Base-by-base conservation (phyloP, 1,140 invertebrate genomes). In the Euwallacea fornicatus region DNA sequence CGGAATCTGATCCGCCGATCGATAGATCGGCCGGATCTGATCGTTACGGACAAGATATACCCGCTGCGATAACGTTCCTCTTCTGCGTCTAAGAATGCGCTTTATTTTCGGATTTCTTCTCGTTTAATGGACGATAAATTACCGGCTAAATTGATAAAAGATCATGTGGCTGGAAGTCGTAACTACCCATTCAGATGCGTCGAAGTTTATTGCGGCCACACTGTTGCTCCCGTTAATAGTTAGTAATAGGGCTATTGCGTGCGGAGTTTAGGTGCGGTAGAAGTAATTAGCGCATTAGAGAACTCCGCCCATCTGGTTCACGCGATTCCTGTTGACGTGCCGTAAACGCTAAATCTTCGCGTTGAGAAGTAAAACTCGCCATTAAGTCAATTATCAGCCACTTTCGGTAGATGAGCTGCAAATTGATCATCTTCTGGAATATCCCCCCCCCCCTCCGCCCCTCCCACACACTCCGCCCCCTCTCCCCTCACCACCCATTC, bases 221-320 rank as follows among this genome's bases (percentile, higher is more conserved):
- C 46, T 50, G 46, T 50, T 50, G 46, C 46, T 50, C 46, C 46
- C 46, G 46, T 67, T 58, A 59, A 58, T 58, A 67, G 16, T 43
- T 13, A 59, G 66, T 67, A 67, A 67, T 67, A 67, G 66, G 44
- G 41, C 42, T 43, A 59, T 69, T 62, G 66, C 66, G 66, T 69
- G 66, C 46, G 11, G 42, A 43, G 54, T 58, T 55, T 54, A 60
- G 66, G 66, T 61, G 66, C 59, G 66, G 66, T 69, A 43, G 43
- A 61, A 44, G 65, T 58, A 69, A 69, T 69, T 69, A 69, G 58
- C 66, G 66, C 58, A 69, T 69, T 69, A 69, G 16, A 42, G 56
- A 42, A 16, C 58, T 53, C 66, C 66, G 66, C 66, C 66, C 58
- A 61, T 61, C 46, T 47, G 58, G 16, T 69, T 69, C 66, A 69